Base-by-base conservation (phyloP, 2,113 vertebrate genomes). In the Cynoglossus semilaevis region DNA sequence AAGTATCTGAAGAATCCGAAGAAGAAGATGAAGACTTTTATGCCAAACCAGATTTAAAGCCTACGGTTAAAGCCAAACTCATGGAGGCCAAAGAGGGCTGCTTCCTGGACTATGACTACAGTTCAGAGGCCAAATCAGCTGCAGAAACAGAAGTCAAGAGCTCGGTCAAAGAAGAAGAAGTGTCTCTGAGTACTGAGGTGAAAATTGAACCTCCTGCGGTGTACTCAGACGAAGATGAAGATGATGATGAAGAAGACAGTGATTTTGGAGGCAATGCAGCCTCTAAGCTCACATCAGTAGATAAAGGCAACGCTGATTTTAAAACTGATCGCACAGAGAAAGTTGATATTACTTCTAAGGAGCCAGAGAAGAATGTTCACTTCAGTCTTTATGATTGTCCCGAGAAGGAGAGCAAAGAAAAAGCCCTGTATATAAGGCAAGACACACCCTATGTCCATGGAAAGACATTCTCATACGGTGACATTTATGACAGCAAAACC, bases 401-500 rank as follows among this genome's bases (percentile, higher is more conserved):
- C 9, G 85, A 90, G 51, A 86, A 76, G 75, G 88, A 87, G 64
- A 72, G 58, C 57, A 41, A 68, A 78, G 82, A 83, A 66, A 79
- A 68, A 71, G 76, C 62, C 10, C 7, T 1, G 58, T 96, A 96
- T 67, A 92, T 93, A 56, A 92, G 95, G 62, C 95, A 97, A 76
- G 92, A 95, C 84, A 98, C 96, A 0, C 96, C 96, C 4, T 99
- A 95, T 18, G 94, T 96, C 0, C 93, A 93, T 0, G 93, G 94
- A 36, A 96, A 94, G 63, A 95, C 91, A 15, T 98, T 99, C 83
- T 94, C 93, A 18, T 99, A 98, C 8, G 79, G 94, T 35, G 95
- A 98, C 68, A 87, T 96, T 63, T 96, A 96, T 40, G 93, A 94
- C 79, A 92, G 92, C 67, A 90, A 88, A 70, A 76, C 83, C 9